Evolutionary conservation across 2,113 vertebrate genomes (phyloP).

Genomic region (rat (Rattus norvegicus)): DNA sequence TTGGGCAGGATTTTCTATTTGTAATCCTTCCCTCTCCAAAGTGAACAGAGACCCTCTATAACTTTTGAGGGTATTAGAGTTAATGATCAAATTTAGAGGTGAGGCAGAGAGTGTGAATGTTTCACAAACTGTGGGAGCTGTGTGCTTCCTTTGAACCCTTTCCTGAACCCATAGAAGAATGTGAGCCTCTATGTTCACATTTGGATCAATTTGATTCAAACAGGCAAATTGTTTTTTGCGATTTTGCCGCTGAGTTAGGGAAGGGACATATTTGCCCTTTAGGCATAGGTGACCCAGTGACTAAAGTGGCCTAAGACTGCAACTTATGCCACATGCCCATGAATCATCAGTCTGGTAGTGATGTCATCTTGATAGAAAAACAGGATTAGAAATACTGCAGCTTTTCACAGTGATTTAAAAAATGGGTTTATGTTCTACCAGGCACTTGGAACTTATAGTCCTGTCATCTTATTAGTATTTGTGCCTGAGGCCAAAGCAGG

Average conservation of each 20-base stretch:
- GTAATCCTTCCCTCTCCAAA: neutral
- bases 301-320: neutral
- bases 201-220: neutral
- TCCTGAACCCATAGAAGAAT: neutral
- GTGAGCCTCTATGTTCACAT: neutral
- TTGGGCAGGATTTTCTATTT: neutral
- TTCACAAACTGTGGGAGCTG: neutral
- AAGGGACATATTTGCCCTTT: neutral
- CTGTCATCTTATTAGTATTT: neutral
- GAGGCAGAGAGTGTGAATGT: neutral
- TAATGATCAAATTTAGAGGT: neutral
- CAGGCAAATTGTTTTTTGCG: neutral
- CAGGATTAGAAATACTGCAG: neutral
- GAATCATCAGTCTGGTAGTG: neutral
- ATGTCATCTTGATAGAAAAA: constrained; percentile 18
- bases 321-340: neutral
- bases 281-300: neutral
- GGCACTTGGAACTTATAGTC: neutral
- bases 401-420: constrained; percentile 22
- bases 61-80: neutral
- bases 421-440: neutral
- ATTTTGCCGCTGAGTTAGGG: neutral
- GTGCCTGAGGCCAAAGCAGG: neutral
- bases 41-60: neutral
- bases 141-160: neutral